Base-by-base conservation (phyloP, 1,140 invertebrate species). In the Zaprionus davidi region DNA sequence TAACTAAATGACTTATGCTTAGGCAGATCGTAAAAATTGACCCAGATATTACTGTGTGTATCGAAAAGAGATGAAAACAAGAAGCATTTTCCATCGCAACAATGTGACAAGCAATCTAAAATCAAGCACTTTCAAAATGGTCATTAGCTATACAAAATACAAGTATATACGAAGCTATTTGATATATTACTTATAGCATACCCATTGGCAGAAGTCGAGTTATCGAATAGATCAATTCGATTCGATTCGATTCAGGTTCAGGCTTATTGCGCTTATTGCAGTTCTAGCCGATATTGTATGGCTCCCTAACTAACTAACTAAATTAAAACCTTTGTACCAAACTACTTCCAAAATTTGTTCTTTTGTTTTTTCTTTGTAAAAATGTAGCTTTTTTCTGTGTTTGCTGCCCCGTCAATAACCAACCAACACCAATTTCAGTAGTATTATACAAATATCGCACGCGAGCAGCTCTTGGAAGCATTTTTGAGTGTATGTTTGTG, bases 21-120 rank as follows among this genome's bases (percentile, higher is more conserved):
- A 82, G 58, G 79, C 81, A 91, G 81, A 91, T 91, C 84, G 81
- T 69, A 66, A 85, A 87, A 91, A 85, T 87, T 87, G 83, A 88
- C 88, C 88, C 83, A 91, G 84, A 88, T 91, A 73, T 53, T 73
- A 70, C 20, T 55, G 9, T 55, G 38, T 57, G 31, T 17, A 34
- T 69, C 34, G 41, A 66, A 46, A 57, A 64, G 26, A 24, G n/a
- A n/a, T n/a, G n/a, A n/a, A n/a, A n/a, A n/a, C n/a, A n/a, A n/a
- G 46, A 24, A 51, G 46, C 46, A 24, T 51, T 51, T 51, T 51
- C 46, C 46, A 51, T 51, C 46, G 46, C 46, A 12, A 13, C 20
- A 68, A 75, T 70, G 73, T 70, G 73, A 71, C 38, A 82, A 80
- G 77, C 83, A 80, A 64, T 70, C 67, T 69, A 71, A 70, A 63